A percentile compares a stretch with the other conserved stretches of the same genome.
Conservation (phyloP, 2,113 vertebrate species). For the Gymnarchus niloticus region DNA sequence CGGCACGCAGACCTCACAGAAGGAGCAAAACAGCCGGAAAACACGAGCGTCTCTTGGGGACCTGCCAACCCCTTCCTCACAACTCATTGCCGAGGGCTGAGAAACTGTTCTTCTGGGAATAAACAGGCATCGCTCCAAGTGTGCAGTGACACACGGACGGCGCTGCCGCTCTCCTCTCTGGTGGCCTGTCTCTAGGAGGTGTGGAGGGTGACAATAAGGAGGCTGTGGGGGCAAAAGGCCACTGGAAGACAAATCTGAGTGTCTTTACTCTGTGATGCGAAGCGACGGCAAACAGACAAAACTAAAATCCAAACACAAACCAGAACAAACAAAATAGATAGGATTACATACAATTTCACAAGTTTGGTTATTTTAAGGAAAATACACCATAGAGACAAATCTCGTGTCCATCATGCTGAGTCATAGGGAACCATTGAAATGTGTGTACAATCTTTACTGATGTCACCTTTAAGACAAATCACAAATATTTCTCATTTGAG, state of each 20-base stretch:
- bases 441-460: too few species aligned
- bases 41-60: neutral
- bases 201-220: neutral
- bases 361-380: neutral
- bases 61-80: neutral
- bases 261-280: neutral
- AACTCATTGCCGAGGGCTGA: neutral
- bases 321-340: too few species aligned
- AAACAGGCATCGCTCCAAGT: neutral
- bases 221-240: neutral
- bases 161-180: too few species aligned
- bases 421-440: too few species aligned
- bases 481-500: neutral
- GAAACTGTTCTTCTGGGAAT: neutral
- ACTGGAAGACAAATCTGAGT: neutral
- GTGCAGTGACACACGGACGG: neutral
- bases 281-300: neutral
- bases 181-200: neutral
- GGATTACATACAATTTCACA: neutral
- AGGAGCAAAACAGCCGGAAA: slow-evolving; percentile 8
- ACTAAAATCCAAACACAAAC: too few species aligned
- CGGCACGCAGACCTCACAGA: neutral
- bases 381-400: neutral
- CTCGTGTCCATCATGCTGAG: too few species aligned
- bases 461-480: too few species aligned